A percentile compares a stretch with the other conserved stretches of the same genome.
phyloP scores from a whole-genome alignment of 2,113 vertebrate genomes.

The Bos javanicus region DNA sequence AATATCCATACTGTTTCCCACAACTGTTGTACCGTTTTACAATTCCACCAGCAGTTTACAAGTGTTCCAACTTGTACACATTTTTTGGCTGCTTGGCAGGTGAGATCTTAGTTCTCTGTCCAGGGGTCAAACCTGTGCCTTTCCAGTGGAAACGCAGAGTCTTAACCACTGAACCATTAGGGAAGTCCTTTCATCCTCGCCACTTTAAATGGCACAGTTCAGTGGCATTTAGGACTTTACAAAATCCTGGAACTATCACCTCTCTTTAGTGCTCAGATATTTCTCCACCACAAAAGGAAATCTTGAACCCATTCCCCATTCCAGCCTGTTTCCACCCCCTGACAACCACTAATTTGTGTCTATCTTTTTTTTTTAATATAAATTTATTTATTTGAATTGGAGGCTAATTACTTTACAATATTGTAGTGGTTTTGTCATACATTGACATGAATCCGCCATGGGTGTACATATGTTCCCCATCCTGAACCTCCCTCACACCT shows the following conservation, averaged over 20 bases:
- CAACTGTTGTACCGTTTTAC: not conserved
- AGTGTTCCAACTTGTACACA: not conserved
- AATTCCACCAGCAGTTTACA: not conserved
- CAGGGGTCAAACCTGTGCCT: not conserved
- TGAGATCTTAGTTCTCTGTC: not conserved
- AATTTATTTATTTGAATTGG: no score
- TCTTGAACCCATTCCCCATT: not conserved
- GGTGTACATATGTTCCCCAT: no score
- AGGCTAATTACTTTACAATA: no score
- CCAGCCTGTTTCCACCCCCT: not conserved
- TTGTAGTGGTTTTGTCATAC: no score
- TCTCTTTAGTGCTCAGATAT: not conserved
- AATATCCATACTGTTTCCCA: not conserved
- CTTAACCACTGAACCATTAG: not conserved
- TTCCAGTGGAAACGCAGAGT: not conserved
- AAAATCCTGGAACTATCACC: not conserved
- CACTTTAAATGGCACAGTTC: not conserved
- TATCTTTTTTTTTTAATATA: no score
- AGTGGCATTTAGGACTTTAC: not conserved
- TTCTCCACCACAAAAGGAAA: not conserved
- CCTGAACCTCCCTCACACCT: no score
- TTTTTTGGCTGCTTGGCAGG: not conserved
- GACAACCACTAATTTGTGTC: not conserved
- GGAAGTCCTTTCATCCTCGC: not conserved
- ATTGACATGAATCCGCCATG: rapidly evolving